Evolutionary conservation across 1,140 invertebrate species (phyloP), one percentile per base, ranked within the genome.

Genomic region (Hylaeus anthracinus): DNA sequence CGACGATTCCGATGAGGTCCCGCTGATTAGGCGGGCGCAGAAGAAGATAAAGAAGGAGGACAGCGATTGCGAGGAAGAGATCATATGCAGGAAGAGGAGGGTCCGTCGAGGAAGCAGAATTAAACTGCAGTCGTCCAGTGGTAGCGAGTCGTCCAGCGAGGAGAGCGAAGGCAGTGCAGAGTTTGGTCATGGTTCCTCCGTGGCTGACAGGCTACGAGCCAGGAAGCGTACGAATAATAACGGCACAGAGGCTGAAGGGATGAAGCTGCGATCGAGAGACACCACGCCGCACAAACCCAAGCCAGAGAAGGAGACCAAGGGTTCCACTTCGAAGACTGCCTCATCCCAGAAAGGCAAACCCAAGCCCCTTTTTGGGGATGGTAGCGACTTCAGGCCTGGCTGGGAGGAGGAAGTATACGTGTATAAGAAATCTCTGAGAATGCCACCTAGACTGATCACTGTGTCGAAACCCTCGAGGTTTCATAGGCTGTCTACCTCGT

Each of bases 401-500:
- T 97, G 96, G 96, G 96, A 97, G 92, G 96, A 96, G 86, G 96
- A 97, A 87, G 94, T 97, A 41, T 97, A 96, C 85, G 95, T 95
- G 81, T 98, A 96, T 85, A 97, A 98, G 90, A 94, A 96, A 82
- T 97, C 97, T 0, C 91, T 97, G 2, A 94, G 97, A 72, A 97
- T 97, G 94, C 97, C 97, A 3, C 92, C 95, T 14, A 95, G 95
- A 80, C 92, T 97, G 56, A 97, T 97, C 75, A 96, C 95, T 6
- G 96, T 97, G 8, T 95, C 96, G 41, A 93, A 95, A 72, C 94
- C 95, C 0, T 94, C 95, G 5, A 88, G 94, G 65, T 94, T 94
- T 82, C 94, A 95, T 41, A 87, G 95, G 67, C 92, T 96, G 26
- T 96, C 96, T 0, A 95, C 96, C 37, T 97, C 96, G 0, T 89